Conservation (phyloP, 2,113 vertebrate genomes). For the Tyto alba region DNA sequence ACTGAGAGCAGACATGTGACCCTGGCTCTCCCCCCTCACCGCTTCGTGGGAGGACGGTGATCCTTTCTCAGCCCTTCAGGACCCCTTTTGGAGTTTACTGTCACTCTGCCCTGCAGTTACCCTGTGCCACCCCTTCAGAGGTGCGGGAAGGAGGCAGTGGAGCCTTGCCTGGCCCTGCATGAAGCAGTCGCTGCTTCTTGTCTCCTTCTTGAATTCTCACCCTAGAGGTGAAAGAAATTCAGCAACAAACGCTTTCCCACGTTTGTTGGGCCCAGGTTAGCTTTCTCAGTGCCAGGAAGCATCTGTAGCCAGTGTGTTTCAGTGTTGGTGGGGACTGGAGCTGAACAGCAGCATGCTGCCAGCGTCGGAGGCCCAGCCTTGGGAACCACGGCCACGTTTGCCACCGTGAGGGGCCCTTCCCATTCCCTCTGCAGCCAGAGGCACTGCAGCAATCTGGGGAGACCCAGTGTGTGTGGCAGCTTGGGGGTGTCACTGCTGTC, state of each 20-base stretch:
- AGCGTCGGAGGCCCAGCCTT: neutral
- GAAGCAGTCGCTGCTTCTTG: neutral
- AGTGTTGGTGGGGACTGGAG: neutral
- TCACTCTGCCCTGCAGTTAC: neutral
- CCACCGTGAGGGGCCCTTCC: neutral
- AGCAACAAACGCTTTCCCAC: accelerated
- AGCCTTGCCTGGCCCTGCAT: accelerated
- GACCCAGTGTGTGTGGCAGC: neutral
- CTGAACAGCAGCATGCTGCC: neutral
- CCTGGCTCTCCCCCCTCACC: neutral
- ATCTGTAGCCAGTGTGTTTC: accelerated
- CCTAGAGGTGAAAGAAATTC: neutral
- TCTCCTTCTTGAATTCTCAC: neutral
- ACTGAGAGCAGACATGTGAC: accelerated
- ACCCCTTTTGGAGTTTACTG: neutral
- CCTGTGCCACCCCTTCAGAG: neutral
- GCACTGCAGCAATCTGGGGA: neutral
- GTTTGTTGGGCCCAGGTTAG: neutral
- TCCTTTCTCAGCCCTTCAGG: neutral
- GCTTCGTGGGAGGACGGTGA: neutral
- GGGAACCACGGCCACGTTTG: accelerated
- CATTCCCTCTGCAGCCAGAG: neutral
- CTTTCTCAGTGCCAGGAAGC: neutral
- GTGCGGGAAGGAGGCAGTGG: accelerated
- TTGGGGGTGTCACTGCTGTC: neutral